Conservation (phyloP, 1,140 invertebrate species). For the Rhynchophorus ferrugineus region DNA sequence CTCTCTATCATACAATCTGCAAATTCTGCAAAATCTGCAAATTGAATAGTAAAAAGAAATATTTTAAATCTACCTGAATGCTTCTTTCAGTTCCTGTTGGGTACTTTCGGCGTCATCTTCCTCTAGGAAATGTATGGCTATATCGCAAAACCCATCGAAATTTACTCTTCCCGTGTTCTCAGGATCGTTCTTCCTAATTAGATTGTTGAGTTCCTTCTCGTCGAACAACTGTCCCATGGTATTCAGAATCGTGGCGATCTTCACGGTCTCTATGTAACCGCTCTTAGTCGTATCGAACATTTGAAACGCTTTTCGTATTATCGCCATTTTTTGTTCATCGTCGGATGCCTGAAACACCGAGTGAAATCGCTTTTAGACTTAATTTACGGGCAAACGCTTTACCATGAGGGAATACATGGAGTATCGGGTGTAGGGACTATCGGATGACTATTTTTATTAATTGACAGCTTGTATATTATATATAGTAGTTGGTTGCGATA, state of each 20-base stretch:
- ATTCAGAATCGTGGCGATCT: slow-evolving; percentile 86
- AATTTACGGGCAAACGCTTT: too few species aligned
- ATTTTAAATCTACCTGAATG: slow-evolving; percentile 59
- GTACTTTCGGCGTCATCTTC: slow-evolving; percentile 90
- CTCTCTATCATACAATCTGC: slow-evolving; percentile 38
- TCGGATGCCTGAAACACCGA: slow-evolving; percentile 36
- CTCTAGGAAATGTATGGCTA: slow-evolving; percentile 82
- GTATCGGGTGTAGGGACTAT: too few species aligned
- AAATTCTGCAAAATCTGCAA: neutral
- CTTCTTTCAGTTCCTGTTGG: slow-evolving; percentile 90
- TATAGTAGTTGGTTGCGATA: too few species aligned
- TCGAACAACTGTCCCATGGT: slow-evolving; percentile 90
- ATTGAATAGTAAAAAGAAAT: slow-evolving; percentile 3
- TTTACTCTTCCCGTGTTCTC: slow-evolving; percentile 82
- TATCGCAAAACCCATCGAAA: slow-evolving; percentile 86
- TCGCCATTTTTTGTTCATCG: slow-evolving; percentile 75
- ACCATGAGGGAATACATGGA: too few species aligned
- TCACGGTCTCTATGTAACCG: slow-evolving; percentile 81
- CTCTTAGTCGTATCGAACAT: slow-evolving; percentile 90
- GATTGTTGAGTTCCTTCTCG: slow-evolving; percentile 71
- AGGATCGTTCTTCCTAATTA: slow-evolving; percentile 79
- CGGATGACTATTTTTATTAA: too few species aligned
- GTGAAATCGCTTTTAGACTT: too few species aligned
- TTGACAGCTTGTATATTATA: too few species aligned
- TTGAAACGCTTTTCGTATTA: slow-evolving; percentile 87